Percentiles rank a stretch among this genome's conserved stretches.
Evolutionary conservation across 2,888 invertebrate genomes (phyloP).

Genomic region (Lasioglossum vierecki): DNA sequence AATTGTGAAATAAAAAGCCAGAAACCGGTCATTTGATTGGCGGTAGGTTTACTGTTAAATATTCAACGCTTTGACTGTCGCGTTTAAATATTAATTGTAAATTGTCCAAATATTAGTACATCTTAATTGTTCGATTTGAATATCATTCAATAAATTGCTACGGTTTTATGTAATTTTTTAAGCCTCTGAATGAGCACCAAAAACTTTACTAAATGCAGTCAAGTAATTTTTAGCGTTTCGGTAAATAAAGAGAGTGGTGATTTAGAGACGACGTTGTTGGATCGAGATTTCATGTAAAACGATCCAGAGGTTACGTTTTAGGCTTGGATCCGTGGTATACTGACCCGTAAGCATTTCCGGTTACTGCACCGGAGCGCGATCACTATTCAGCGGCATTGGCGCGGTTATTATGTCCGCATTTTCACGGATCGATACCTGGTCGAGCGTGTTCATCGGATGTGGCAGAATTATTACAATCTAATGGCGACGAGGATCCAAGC

Average conservation of each 20-base stretch:
- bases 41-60: too few relatives aligned
- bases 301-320: slow-evolving; percentile 30
- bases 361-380: slow-evolving; percentile 69
- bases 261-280: not conserved
- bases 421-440: slow-evolving; percentile 53
- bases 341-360: slow-evolving; percentile 72
- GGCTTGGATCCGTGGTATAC: slow-evolving; percentile 77
- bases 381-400: slow-evolving; percentile 75
- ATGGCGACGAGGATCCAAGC: slow-evolving; percentile 76
- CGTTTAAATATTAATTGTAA: too few relatives aligned
- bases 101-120: too few relatives aligned
- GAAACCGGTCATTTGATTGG: too few relatives aligned
- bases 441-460: slow-evolving; percentile 65
- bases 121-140: too few relatives aligned
- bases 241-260: not conserved
- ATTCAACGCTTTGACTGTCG: too few relatives aligned
- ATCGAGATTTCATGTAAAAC: not conserved
- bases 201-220: not conserved
- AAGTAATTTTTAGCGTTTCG: not conserved
- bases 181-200: not conserved
- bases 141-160: too few relatives aligned
- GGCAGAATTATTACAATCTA: slow-evolving; percentile 66
- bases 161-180: not conserved
- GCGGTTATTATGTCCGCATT: slow-evolving; percentile 67
- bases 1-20: too few relatives aligned